These are phyloP conservation scores for Harlomillsia oculata DNA, from an alignment of 1,140 invertebrate species.

Conservation along the genomic window DNA sequence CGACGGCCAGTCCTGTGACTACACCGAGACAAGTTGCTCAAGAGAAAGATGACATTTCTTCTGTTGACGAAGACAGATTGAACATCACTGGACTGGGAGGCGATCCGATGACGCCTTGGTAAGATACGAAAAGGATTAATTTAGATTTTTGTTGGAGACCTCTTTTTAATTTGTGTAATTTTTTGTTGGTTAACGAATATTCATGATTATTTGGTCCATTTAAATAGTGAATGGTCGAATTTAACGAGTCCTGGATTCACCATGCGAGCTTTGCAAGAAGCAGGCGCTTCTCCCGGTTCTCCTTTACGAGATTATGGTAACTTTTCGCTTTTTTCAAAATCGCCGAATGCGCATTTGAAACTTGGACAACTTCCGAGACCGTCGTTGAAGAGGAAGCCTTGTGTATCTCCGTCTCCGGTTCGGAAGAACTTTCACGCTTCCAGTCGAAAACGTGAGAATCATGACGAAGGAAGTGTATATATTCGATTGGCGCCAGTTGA, in stretches of 20 bases:
- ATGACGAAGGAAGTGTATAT: conserved; percentile 8
- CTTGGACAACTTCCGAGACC: conserved; percentile 22
- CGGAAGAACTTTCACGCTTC: background rate
- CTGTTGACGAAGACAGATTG: background rate
- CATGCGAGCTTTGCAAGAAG: conserved; percentile 14
- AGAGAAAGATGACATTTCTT: background rate
- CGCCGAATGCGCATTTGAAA: conserved; percentile 14
- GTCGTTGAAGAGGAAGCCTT: conserved; percentile 4
- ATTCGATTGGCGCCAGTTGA: conserved; percentile 24
- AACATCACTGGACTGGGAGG: background rate
- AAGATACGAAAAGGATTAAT: background rate
- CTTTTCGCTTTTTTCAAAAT: conserved; percentile 7
- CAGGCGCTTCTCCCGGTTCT: background rate
- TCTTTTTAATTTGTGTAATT: background rate
- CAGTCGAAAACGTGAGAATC: conserved; percentile 1
- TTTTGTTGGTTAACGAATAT: background rate
- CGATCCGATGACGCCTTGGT: conserved; percentile 15
- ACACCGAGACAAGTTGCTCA: conserved; percentile 7
- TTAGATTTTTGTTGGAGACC: background rate
- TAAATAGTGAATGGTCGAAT: conserved; percentile 26
- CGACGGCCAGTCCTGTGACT: background rate
- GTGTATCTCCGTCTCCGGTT: conserved; percentile 7
- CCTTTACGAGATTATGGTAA: conserved; percentile 24
- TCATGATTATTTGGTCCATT: background rate
- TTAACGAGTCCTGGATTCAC: conserved; percentile 35